Conservation (phyloP, 2,113 vertebrate genomes). For the Melanotaenia duboulayi region DNA sequence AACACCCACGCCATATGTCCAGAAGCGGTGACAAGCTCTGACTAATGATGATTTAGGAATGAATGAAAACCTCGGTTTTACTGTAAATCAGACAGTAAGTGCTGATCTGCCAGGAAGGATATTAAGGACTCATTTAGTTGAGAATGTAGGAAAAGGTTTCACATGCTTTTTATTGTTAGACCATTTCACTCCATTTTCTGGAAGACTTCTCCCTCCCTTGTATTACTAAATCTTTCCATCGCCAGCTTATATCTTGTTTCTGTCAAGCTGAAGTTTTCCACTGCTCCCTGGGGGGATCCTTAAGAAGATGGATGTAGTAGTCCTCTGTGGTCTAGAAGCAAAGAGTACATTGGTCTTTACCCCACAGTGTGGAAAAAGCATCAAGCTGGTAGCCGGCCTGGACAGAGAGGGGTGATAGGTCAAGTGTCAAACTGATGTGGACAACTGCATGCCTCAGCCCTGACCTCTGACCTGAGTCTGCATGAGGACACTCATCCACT, state of each 20-base stretch:
- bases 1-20: conserved; percentile 5
- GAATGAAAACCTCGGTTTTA: background rate
- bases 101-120: background rate
- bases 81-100: background rate
- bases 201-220: background rate
- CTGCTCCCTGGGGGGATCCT: conserved; percentile 19
- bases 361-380: conserved; percentile 44
- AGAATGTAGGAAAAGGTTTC: conserved; percentile 23
- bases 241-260: conserved; percentile 40
- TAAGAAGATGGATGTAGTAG: conserved; percentile 8
- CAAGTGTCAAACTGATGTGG: conserved; percentile 56
- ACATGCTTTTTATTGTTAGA: conserved; percentile 2
- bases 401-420: conserved; percentile 48
- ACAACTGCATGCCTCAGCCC: conserved; percentile 58
- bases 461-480: conserved; percentile 65
- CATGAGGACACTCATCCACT: conserved; percentile 52
- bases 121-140: conserved; percentile 12
- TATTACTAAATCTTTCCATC: conserved; percentile 46
- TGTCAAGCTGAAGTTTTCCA: conserved; percentile 58
- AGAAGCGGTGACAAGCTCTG: conserved; percentile 12
- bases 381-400: conserved; percentile 32
- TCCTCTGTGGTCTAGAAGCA: conserved; percentile 17
- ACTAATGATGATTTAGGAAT: conserved; percentile 31
- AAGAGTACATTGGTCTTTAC: conserved; percentile 9
- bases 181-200: background rate